Evolutionary conservation across 2,888 invertebrate genomes (phyloP).

Genomic region (Platypus cylindrus): DNA sequence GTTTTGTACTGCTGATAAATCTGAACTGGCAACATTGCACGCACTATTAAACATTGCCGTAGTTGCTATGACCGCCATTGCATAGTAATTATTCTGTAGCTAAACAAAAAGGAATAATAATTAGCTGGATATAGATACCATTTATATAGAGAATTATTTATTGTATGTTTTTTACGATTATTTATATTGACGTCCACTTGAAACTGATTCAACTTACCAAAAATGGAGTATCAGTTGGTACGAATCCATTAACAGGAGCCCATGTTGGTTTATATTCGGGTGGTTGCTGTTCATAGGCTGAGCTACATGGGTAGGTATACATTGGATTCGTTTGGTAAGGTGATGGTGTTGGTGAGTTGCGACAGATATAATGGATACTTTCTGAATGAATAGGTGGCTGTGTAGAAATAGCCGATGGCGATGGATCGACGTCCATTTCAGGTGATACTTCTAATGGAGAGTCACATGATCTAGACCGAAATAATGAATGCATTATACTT

Average conservation of each 20-base stretch:
- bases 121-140: too few relatives aligned
- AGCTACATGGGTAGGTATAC: slow-evolving; percentile 28
- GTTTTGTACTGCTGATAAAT: too few relatives aligned
- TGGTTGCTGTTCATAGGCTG: slow-evolving; percentile 25
- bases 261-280: slow-evolving; percentile 33
- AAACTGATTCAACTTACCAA: too few relatives aligned
- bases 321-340: slow-evolving; percentile 28
- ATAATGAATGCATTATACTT: too few relatives aligned
- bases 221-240: slow-evolving; percentile 34
- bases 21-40: slow-evolving; percentile 54
- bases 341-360: slow-evolving; percentile 36
- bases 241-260: slow-evolving; percentile 37
- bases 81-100: too few relatives aligned
- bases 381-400: too few relatives aligned
- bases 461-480: slow-evolving; percentile 12
- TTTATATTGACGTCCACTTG: too few relatives aligned
- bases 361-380: slow-evolving; percentile 33
- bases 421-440: slow-evolving; percentile 23
- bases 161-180: too few relatives aligned
- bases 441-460: slow-evolving; percentile 22
- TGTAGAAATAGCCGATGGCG: slow-evolving; percentile 29
- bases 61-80: too few relatives aligned
- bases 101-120: too few relatives aligned
- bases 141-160: too few relatives aligned
- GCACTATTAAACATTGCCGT: slow-evolving; percentile 53